Percentiles rank a stretch among this genome's conserved stretches.
These are phyloP conservation scores for Heliothis subflexa DNA, from an alignment of 1,140 invertebrate species.

Conservation along the genomic window DNA sequence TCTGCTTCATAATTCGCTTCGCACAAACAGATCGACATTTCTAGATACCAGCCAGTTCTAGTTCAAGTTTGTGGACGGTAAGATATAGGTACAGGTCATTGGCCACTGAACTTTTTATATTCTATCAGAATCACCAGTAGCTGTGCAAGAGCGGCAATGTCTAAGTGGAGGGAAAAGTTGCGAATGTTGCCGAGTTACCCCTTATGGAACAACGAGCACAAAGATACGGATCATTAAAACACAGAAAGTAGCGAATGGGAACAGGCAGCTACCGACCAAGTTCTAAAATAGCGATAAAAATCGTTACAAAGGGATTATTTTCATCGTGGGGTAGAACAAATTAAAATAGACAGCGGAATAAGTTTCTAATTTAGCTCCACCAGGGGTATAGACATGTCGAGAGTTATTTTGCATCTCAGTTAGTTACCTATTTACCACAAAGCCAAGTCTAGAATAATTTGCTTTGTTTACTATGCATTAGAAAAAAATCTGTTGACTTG, in stretches of 20 bases:
- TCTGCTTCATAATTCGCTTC: neutral
- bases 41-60: too few relatives aligned
- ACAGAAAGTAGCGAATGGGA: neutral
- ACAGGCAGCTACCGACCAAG: conserved; percentile 19
- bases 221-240: conserved; percentile 1
- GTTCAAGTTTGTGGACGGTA: too few relatives aligned
- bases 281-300: conserved; percentile 68
- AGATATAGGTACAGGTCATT: too few relatives aligned
- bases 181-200: neutral
- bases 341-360: conserved; percentile 50
- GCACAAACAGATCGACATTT: neutral
- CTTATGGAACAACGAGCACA: neutral
- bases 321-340: conserved; percentile 47
- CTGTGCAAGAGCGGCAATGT: too few relatives aligned
- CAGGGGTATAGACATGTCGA: neutral
- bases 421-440: neutral
- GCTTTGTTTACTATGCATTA: neutral
- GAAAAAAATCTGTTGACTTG: neutral
- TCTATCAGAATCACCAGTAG: too few relatives aligned
- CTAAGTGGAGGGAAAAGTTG: neutral
- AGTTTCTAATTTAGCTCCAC: conserved; percentile 31
- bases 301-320: conserved; percentile 64
- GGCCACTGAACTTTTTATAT: too few relatives aligned
- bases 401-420: neutral
- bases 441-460: conserved; percentile 5